Base-by-base conservation (phyloP, 30 jellyfish, hydroid and myxozoan species). In the Hydra vulgaris region DNA sequence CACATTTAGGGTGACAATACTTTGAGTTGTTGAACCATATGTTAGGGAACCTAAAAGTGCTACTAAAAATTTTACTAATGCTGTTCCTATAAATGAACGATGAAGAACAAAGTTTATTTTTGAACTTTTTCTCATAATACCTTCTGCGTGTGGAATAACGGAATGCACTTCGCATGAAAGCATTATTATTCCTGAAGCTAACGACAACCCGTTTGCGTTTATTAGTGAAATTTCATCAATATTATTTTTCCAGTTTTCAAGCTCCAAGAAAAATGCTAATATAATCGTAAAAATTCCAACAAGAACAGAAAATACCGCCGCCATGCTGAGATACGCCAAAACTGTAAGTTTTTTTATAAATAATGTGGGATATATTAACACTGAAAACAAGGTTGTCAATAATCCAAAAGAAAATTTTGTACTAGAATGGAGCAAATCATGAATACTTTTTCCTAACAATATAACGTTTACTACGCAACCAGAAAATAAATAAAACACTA, bases 41-140 rank as follows among this genome's bases (percentile, higher is more conserved):
- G 97, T 54, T 23, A 81, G n/a, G n/a, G 94, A 95, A 71, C 95
- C 97, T 40, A 86, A 70, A 15, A 86, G 21, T 7, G 89, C 95
- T 53, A 80, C 82, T 12, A 81, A 21, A 21, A 79, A 23, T 70
- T 89, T 89, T 71, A 77, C 40, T 53, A 79, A 55, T 0, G 92
- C 82, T 16, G 94, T 25, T 18, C 74, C 27, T 7, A 70, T 71
- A 71, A 71, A 85, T 25, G 95, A 81, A 22, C 40, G 72, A 56
- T 71, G 73, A 18, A 89, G 21, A 8, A 88, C 90, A 21, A 56
- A 54, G 16, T 18, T 27, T 26, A 77, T 56, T 54, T 85, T 72
- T 54, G 66, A 78, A n/a, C 94, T 89, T 23, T 82, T 66, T 25
- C 80, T 66, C 94, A 89, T 81, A 71, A 89, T 80, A 20, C 86